Evolutionary conservation across 2,113 vertebrate genomes (phyloP).

Genomic region (Hippocampus guttulatus): DNA sequence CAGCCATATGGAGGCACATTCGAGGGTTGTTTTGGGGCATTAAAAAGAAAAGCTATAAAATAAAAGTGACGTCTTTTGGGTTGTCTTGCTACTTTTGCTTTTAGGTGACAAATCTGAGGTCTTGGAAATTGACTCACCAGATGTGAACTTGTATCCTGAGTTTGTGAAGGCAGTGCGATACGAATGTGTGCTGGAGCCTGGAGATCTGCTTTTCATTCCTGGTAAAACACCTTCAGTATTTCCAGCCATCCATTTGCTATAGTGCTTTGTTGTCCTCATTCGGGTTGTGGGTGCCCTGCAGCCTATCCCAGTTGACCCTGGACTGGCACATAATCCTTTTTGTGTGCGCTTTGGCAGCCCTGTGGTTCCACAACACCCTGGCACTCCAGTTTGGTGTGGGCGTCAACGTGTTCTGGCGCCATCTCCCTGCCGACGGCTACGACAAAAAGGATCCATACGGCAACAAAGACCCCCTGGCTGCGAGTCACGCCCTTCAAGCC

Average conservation of each 20-base stretch:
- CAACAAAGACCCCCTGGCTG: constrained; percentile 88
- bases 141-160: constrained; percentile 83
- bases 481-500: constrained; percentile 81
- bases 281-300: not conserved
- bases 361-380: constrained; percentile 96
- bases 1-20: too few relatives aligned
- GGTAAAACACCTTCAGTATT: constrained; percentile 63
- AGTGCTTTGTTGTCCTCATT: not conserved
- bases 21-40: too few relatives aligned
- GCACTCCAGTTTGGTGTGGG: constrained; percentile 91
- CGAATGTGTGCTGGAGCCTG: constrained; percentile 83
- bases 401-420: constrained; percentile 93
- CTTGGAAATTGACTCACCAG: constrained; percentile 85
- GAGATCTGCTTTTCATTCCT: constrained; percentile 94
- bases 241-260: not conserved
- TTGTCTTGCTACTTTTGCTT: not conserved
- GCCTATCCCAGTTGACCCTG: too few relatives aligned
- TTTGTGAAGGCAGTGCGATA: constrained; percentile 83
- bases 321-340: not conserved
- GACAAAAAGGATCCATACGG: constrained; percentile 91
- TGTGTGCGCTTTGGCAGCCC: constrained; percentile 64
- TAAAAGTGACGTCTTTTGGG: not conserved
- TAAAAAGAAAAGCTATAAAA: not conserved
- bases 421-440: constrained; percentile 82
- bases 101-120: constrained; percentile 92